Percentiles rank a stretch among this genome's conserved stretches.
Evolutionary conservation across 2,888 invertebrate genomes (phyloP).

Genomic region (Platycheirus rosarum): DNA sequence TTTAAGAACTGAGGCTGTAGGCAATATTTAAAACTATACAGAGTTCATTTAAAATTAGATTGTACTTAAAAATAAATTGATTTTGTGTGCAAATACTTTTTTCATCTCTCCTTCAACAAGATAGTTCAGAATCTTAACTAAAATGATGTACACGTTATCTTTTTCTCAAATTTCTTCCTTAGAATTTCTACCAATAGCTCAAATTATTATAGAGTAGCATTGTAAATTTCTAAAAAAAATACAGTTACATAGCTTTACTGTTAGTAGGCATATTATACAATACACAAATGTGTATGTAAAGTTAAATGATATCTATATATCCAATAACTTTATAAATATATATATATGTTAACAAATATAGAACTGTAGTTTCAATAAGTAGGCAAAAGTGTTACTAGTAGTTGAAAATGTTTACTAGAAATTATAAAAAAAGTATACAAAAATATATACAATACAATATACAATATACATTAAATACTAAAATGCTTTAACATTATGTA

Average conservation of each 20-base stretch:
- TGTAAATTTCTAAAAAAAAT: slow-evolving; percentile 34
- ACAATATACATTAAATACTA: slow-evolving; percentile 10
- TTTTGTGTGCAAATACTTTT: too few relatives aligned
- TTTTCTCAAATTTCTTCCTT: too few relatives aligned
- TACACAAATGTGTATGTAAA: background rate
- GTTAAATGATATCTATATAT: slow-evolving; percentile 1
- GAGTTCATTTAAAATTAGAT: too few relatives aligned
- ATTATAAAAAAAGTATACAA: slow-evolving; percentile 9
- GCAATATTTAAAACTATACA: too few relatives aligned
- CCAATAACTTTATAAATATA: slow-evolving; percentile 16
- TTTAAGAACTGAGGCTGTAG: too few relatives aligned
- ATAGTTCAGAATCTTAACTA: too few relatives aligned
- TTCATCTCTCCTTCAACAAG: too few relatives aligned
- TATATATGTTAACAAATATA: background rate
- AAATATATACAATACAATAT: slow-evolving; percentile 8
- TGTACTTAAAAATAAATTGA: too few relatives aligned
- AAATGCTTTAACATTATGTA: slow-evolving; percentile 40
- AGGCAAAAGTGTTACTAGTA: slow-evolving; percentile 40
- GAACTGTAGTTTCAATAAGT: slow-evolving; percentile 9
- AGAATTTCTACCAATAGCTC: too few relatives aligned
- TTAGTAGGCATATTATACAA: slow-evolving; percentile 11
- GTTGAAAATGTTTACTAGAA: slow-evolving; percentile 57
- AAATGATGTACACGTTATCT: too few relatives aligned
- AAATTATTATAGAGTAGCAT: too few relatives aligned
- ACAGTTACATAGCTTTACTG: slow-evolving; percentile 58